Evolutionary conservation across 2,113 vertebrate genomes (phyloP).

Genomic region (Chlorodrepanis virens): DNA sequence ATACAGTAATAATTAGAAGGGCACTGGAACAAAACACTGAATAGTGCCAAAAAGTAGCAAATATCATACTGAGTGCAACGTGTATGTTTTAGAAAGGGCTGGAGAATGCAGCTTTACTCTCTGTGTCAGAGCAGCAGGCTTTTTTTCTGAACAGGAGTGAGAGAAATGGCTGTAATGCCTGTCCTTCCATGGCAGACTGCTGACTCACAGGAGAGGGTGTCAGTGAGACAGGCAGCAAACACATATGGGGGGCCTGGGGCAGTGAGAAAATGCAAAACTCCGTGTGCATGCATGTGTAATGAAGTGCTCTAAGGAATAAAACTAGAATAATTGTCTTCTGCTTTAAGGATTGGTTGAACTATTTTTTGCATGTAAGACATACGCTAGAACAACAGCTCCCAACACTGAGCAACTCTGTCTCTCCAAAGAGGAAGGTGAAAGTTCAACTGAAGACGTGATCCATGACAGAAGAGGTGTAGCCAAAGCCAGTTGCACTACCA

Average conservation of each 20-base stretch:
- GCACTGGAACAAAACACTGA: slow-evolving; percentile 48
- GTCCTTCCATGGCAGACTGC: neutral
- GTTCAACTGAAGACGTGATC: neutral
- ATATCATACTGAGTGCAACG: slow-evolving; percentile 14
- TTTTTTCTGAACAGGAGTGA: neutral
- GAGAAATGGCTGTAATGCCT: neutral
- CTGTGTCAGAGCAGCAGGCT: neutral
- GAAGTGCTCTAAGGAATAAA: neutral
- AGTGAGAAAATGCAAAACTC: neutral
- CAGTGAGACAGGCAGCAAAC: neutral
- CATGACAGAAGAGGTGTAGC: neutral
- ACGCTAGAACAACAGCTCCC: neutral
- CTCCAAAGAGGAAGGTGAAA: neutral
- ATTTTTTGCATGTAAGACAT: accelerated
- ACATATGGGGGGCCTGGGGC: neutral
- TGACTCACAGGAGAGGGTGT: neutral
- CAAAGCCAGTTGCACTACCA: neutral
- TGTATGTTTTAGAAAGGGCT: neutral
- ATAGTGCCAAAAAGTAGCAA: slow-evolving; percentile 52
- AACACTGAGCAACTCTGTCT: neutral
- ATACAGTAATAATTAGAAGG: slow-evolving; percentile 72
- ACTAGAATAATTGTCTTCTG: neutral
- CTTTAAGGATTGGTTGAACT: neutral
- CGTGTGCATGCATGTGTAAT: accelerated
- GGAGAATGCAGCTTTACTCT: neutral